A percentile compares a stretch with the other conserved stretches of the same genome.
Evolutionary conservation across 2,113 vertebrate genomes (phyloP).

Genomic region (Coreoperca whiteheadi): DNA sequence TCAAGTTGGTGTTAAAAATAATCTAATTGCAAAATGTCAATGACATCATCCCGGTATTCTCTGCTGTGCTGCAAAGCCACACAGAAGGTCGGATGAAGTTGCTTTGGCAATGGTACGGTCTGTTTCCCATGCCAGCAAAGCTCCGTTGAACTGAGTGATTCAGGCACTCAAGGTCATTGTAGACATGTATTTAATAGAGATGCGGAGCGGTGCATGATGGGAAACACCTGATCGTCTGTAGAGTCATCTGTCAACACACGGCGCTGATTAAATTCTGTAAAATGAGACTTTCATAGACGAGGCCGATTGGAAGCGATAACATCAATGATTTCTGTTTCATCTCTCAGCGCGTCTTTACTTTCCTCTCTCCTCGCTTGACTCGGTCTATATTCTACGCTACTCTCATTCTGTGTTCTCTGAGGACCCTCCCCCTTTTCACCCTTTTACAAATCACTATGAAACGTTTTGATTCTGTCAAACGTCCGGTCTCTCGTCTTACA

Average conservation of each 20-base stretch:
- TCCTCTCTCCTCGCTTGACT: not conserved
- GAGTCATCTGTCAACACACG: not conserved
- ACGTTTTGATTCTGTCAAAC: too few relatives aligned
- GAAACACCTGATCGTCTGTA: not conserved
- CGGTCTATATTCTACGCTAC: not conserved
- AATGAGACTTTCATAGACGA: slow-evolving; percentile 31
- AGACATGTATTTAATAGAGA: not conserved
- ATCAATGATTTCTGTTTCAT: slow-evolving; percentile 27
- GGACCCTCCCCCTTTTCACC: not conserved
- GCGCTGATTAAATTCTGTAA: slow-evolving; percentile 39
- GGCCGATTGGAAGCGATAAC: not conserved
- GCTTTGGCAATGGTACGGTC: too few relatives aligned
- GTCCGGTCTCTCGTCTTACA: too few relatives aligned
- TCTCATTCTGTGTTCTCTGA: not conserved
- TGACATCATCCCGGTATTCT: not conserved
- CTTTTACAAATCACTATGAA: too few relatives aligned
- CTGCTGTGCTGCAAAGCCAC: not conserved
- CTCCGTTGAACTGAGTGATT: not conserved
- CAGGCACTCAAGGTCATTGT: not conserved
- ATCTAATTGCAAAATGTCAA: not conserved
- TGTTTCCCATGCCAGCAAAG: too few relatives aligned
- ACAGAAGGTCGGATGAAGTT: not conserved
- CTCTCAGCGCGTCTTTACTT: not conserved
- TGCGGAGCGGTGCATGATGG: slow-evolving; percentile 25
- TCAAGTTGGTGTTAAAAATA: not conserved